A percentile compares a stretch with the other conserved stretches of the same genome.
phyloP scores from a whole-genome alignment of 2,113 vertebrate species.

The Tupaia tana region DNA sequence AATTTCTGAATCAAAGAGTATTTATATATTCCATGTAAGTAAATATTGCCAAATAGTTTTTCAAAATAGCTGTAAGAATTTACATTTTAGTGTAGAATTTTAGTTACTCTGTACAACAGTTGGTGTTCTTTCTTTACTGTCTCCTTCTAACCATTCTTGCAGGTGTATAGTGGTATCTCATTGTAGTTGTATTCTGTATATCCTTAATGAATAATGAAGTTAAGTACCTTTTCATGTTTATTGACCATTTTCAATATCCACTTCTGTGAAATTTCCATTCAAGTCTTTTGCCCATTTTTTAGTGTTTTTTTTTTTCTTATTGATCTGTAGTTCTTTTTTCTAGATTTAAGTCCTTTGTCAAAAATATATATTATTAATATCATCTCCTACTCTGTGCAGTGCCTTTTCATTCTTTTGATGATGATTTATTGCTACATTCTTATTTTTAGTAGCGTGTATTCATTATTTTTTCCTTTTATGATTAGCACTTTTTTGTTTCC shows the following conservation, averaged over 20 bases:
- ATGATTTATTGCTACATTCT: neutral
- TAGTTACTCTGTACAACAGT: neutral
- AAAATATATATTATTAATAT: neutral
- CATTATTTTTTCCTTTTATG: neutral
- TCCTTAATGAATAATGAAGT: neutral
- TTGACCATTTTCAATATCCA: neutral
- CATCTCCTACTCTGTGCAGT: neutral
- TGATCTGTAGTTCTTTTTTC: neutral
- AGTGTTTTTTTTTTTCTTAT: conserved; percentile 1
- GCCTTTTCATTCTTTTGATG: neutral
- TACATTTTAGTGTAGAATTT: neutral
- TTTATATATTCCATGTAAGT: neutral
- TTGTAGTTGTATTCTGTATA: neutral
- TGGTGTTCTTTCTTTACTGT: neutral
- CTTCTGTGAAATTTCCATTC: conserved; percentile 39
- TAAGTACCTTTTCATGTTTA: neutral
- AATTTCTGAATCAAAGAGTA: neutral
- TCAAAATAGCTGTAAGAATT: neutral
- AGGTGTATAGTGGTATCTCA: neutral
- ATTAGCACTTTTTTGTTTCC: conserved; percentile 9
- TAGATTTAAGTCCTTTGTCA: conserved; percentile 31
- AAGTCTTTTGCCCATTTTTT: neutral
- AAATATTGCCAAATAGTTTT: neutral
- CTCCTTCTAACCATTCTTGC: neutral
- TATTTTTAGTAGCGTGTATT: conserved; percentile 11